phyloP scores from a whole-genome alignment of 2,113 vertebrate genomes.

The Scomber scombrus region DNA sequence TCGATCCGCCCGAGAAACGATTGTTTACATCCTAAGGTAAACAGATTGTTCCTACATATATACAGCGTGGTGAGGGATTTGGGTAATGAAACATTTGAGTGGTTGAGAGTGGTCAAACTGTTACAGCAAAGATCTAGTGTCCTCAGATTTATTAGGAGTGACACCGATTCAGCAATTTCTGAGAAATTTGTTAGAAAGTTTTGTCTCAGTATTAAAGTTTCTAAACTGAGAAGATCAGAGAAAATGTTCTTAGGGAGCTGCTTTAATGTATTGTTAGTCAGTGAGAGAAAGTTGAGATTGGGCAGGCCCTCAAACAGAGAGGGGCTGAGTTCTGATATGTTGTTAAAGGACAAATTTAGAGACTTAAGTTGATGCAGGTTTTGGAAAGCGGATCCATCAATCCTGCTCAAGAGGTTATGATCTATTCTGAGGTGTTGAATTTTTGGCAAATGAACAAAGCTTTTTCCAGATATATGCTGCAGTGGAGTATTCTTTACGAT shows the following conservation, averaged over 20 bases:
- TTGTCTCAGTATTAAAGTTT: constrained; percentile 65
- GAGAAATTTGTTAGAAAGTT: constrained; percentile 80
- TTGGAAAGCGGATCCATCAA: constrained; percentile 81
- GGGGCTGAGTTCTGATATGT: constrained; percentile 65
- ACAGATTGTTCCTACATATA: constrained; percentile 81
- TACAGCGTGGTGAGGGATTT: constrained; percentile 67
- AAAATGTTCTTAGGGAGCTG: constrained; percentile 71
- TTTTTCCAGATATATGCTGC: constrained; percentile 22
- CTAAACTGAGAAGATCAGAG: constrained; percentile 53
- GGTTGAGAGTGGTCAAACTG: constrained; percentile 69
- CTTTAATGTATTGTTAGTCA: constrained; percentile 76
- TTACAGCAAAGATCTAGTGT: constrained; percentile 85
- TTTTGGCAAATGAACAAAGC: constrained; percentile 71
- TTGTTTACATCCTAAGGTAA: constrained; percentile 58
- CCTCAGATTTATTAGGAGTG: constrained; percentile 66
- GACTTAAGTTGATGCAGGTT: constrained; percentile 68
- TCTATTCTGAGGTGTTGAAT: constrained; percentile 74
- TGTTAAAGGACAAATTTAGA: constrained; percentile 82
- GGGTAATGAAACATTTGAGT: constrained; percentile 67
- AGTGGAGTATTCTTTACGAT: constrained; percentile 55
- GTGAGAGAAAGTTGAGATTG: constrained; percentile 74
- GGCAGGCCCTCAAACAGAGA: constrained; percentile 69
- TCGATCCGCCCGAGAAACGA: constrained; percentile 68
- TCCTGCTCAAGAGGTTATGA: constrained; percentile 65
- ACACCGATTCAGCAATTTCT: constrained; percentile 69